A percentile compares a stretch with the other conserved stretches of the same genome.
These are phyloP conservation scores for Rhagophthalmus giganteus DNA, from an alignment of 2,888 invertebrate genomes.

Conservation along the genomic window DNA sequence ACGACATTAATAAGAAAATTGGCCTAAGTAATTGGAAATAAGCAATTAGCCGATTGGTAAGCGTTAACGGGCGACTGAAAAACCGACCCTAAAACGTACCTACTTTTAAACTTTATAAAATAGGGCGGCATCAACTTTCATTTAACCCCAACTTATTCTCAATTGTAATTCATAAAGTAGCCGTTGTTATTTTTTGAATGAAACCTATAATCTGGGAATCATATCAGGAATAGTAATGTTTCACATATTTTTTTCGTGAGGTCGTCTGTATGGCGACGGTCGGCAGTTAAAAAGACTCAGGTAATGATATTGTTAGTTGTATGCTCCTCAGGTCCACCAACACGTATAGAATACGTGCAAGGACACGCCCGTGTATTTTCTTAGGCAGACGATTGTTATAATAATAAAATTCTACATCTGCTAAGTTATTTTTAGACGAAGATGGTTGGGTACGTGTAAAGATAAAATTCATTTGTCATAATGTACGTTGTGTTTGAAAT, in stretches of 20 bases:
- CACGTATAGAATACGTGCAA: constrained; percentile 37
- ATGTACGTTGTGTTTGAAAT: no score
- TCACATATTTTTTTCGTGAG: constrained; percentile 24
- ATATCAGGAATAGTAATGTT: constrained; percentile 36
- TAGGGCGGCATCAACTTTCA: no score
- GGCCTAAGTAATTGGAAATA: no score
- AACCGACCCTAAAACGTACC: not conserved
- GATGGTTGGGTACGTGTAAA: no score
- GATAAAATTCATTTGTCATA: no score
- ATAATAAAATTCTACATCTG: constrained; percentile 8
- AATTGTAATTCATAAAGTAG: constrained; percentile 8
- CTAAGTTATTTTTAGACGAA: constrained; percentile 3
- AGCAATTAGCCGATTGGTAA: no score
- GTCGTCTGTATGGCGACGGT: constrained; percentile 29
- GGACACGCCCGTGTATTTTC: constrained; percentile 28
- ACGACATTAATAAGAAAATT: no score
- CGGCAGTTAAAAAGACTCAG: constrained; percentile 24
- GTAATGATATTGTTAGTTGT: constrained; percentile 25
- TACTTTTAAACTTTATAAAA: not conserved
- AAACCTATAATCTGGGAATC: constrained; percentile 23
- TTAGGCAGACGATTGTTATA: constrained; percentile 11
- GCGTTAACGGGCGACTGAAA: no score
- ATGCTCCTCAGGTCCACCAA: constrained; percentile 35
- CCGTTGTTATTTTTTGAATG: constrained; percentile 17
- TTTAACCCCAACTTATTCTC: no score